Conservation (phyloP, 2,113 vertebrate genomes). For the Neoarius graeffei region DNA sequence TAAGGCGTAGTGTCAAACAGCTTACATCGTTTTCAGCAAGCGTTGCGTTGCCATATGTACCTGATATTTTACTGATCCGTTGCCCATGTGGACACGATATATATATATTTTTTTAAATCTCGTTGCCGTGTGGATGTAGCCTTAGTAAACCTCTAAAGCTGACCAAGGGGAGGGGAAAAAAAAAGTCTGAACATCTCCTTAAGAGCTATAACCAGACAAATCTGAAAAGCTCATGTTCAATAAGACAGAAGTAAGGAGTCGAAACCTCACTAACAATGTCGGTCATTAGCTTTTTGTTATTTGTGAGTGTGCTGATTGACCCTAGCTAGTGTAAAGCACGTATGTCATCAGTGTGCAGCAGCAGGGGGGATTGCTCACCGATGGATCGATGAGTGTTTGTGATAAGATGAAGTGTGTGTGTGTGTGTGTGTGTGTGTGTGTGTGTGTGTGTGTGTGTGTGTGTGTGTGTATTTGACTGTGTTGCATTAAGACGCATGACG, state of each 20-base stretch:
- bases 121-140: too few species aligned
- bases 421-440: conserved; percentile 5
- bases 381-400: conserved; percentile 34
- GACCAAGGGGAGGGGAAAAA: background rate
- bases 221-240: conserved; percentile 41
- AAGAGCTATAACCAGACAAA: background rate
- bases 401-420: background rate
- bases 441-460: conserved; percentile 9
- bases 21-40: too few species aligned
- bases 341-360: conserved; percentile 66
- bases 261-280: conserved; percentile 62
- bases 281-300: conserved; percentile 64
- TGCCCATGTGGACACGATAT: too few species aligned
- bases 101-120: too few species aligned
- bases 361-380: conserved; percentile 59
- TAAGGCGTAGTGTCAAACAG: too few species aligned
- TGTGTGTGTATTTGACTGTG: background rate
- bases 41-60: too few species aligned
- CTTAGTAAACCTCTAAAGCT: background rate
- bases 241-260: conserved; percentile 55
- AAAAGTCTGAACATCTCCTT: background rate
- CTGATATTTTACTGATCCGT: too few species aligned
- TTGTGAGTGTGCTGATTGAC: conserved; percentile 67
- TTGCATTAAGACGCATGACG: conserved; percentile 24
- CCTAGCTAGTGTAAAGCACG: conserved; percentile 62